A percentile compares a stretch with the other conserved stretches of the same genome.
Conservation (phyloP, 1,140 invertebrate species). For the Phymastichus coffea region DNA sequence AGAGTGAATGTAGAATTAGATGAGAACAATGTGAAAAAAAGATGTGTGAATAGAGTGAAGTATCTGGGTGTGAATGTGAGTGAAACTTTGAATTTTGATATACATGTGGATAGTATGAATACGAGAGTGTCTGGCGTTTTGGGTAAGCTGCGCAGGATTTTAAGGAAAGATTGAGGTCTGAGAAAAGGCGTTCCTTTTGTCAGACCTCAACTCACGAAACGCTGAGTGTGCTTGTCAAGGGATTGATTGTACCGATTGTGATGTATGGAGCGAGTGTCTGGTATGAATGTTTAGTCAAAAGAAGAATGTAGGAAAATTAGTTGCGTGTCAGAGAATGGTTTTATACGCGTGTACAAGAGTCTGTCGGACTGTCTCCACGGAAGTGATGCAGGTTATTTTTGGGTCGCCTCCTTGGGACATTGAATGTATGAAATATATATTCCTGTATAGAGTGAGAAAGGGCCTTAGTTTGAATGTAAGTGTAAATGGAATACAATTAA, state of each 20-base stretch:
- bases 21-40: background rate
- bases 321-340: too few species aligned
- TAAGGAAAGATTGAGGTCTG: conserved; percentile 13
- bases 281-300: background rate
- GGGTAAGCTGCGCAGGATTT: background rate
- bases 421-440: too few species aligned
- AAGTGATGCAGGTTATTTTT: too few species aligned
- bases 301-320: background rate
- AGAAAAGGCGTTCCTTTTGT: too few species aligned
- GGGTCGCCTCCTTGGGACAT: too few species aligned
- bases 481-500: too few species aligned
- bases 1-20: background rate
- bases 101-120: conserved; percentile 16
- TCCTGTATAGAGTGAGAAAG: too few species aligned
- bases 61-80: conserved; percentile 30
- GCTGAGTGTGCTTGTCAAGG: too few species aligned
- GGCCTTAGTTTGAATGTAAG: background rate
- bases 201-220: too few species aligned
- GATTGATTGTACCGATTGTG: too few species aligned
- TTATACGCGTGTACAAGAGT: too few species aligned
- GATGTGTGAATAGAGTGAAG: conserved; percentile 14
- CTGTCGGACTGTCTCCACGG: background rate
- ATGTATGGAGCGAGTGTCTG: background rate
- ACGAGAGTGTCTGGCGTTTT: background rate
- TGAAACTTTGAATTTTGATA: conserved; percentile 24